Percentiles rank a stretch among this genome's conserved stretches.
These are phyloP conservation scores for Drosophila kuntzei DNA, from an alignment of 2,888 invertebrate genomes.

Conservation along the genomic window DNA sequence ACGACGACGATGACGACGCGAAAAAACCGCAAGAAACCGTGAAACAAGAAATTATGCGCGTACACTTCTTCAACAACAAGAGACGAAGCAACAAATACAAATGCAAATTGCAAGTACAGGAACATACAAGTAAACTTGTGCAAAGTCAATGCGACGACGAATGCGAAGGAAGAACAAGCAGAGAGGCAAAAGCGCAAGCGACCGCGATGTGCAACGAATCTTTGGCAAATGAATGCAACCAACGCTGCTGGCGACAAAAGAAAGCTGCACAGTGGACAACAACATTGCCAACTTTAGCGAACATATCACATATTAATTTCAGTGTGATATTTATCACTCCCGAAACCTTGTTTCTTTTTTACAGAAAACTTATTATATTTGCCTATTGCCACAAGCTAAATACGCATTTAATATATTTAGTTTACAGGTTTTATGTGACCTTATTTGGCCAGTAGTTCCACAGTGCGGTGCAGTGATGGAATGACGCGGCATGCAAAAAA, in stretches of 20 bases:
- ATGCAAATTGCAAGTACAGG: constrained; percentile 42
- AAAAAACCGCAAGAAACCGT: constrained; percentile 59
- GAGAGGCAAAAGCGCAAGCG: constrained; percentile 55
- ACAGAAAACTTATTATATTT: neutral
- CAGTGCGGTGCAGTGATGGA: constrained; percentile 46
- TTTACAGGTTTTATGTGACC: too few species aligned
- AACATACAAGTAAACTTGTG: constrained; percentile 30
- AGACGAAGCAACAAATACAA: constrained; percentile 28
- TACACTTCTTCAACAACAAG: constrained; percentile 27
- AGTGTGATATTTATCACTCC: too few species aligned
- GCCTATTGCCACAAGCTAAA: neutral
- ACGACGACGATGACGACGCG: constrained; percentile 53
- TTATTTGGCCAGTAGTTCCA: constrained; percentile 5
- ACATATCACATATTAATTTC: neutral
- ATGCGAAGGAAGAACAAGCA: constrained; percentile 42
- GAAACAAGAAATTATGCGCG: constrained; percentile 56
- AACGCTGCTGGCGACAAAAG: constrained; percentile 63
- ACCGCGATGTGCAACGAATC: constrained; percentile 79
- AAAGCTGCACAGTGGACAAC: constrained; percentile 52
- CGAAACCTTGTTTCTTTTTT: neutral
- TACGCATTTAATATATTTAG: neutral
- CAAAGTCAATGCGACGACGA: constrained; percentile 36
- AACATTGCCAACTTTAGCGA: neutral
- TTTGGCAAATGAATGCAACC: constrained; percentile 76
- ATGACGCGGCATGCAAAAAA: constrained; percentile 45